phyloP scores from a whole-genome alignment of 2,888 invertebrate species.

The Dryadula phaetusa region DNA sequence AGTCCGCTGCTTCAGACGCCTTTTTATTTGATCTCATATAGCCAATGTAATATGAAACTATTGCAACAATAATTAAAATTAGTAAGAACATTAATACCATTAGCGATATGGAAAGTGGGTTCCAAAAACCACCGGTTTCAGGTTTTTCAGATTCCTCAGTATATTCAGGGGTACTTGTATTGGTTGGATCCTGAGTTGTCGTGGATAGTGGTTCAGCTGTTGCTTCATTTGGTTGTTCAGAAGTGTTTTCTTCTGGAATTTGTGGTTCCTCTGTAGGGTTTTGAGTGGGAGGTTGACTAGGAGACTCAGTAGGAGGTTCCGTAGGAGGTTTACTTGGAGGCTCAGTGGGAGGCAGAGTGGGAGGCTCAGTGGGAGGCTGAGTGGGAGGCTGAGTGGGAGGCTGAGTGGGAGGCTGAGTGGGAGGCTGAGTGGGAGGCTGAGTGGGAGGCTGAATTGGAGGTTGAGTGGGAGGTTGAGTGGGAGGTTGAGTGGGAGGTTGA shows the following conservation, averaged over 20 bases:
- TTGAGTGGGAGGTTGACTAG: background rate
- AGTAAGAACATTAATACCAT: conserved; percentile 39
- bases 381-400: conserved; percentile 16
- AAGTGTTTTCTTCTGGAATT: background rate
- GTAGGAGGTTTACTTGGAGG: conserved; percentile 9
- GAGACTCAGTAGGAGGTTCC: background rate
- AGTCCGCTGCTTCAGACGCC: conserved; percentile 39
- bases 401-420: background rate
- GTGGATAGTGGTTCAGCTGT: conserved; percentile 8
- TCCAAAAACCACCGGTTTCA: conserved; percentile 39
- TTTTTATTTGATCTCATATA: conserved; percentile 31
- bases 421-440: background rate
- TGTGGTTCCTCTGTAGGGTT: no score
- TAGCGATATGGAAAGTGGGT: conserved; percentile 42
- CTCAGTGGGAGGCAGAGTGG: conserved; percentile 5
- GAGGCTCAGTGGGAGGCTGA: background rate
- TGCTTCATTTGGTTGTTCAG: background rate
- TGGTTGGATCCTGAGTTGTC: background rate
- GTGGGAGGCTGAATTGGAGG: conserved; percentile 17
- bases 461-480: conserved; percentile 1
- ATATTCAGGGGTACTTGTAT: background rate
- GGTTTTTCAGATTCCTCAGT: conserved; percentile 6
- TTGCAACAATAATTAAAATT: conserved; percentile 37
- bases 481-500: background rate
- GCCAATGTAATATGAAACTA: conserved; percentile 44